Base-by-base conservation (phyloP, 1,140 invertebrate species). In the Heliconius eleuchia region DNA sequence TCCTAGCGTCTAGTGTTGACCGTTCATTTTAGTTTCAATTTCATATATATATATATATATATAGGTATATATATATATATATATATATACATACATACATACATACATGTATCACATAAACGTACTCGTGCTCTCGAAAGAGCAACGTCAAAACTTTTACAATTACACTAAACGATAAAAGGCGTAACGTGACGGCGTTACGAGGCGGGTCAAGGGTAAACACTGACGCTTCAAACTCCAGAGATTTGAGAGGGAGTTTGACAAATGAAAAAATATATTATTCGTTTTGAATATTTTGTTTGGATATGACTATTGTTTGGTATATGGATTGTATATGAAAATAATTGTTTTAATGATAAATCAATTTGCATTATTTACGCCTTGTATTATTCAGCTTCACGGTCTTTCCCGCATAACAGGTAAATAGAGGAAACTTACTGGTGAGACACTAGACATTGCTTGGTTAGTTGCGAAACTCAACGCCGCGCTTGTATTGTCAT, bases 141-240 rank as follows among this genome's bases (percentile, higher is more conserved):
- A 34, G 50, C 27, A 23, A 74, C 30, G 73, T 74, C 73, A 55
- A 55, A 74, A 74, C 73, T 74, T 74, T 74, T 37, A 57, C 73
- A 74, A 74, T 74, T 57, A 74, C 73, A 74, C 30, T 60, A 74
- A 74, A 50, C 50, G n/a, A 55, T 74, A 74, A 74, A 74, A 55
- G 73, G 50, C 13, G 30, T 66, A 66, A 66, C 60, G 60, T 66
- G 27, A 66, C 60, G 60, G 60, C 60, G 60, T 66, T 1, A 66
- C 23, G 60, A 3, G 60, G 27, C 60, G 60, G 60, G 60, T 66
- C 60, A 66, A 66, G 60, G 60, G 11, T 66, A 66, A 30, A 30
- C 27, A 66, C 60, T 66, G 27, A 30, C 13, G 60, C 60, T 30
- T 16, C 60, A 30, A 66, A 66, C 60, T 66, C 60, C 27, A 27